Evolutionary conservation across 2,113 vertebrate species (phyloP), one percentile per base, ranked within the genome.

Genomic region (Vidua macroura): DNA sequence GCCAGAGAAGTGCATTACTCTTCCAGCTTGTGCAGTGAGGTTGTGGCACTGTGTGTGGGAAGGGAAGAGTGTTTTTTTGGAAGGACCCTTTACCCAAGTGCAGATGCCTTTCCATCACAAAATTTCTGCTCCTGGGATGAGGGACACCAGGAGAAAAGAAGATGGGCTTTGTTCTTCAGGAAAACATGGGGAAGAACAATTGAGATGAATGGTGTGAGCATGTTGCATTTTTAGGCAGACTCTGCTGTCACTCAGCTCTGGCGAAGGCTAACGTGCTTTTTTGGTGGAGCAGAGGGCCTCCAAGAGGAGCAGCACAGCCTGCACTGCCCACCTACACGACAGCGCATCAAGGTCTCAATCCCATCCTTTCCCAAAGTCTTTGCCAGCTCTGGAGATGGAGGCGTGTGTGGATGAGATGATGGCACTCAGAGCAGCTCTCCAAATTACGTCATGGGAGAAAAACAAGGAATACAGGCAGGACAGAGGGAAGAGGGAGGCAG

Each of bases 1-100:
- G 88, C 76, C 92, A 88, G 75, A 68, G 80, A 91, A 95, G 90
- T 39, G 64, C 64, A 70, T 88, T 93, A 78, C 24, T 23, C 73
- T 90, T 94, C 80, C 79, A 96, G 60, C 72, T 83, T 90, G 66
- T 78, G 56, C 72, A 77, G 60, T n/a, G 44, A 39, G 76, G 52
- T 52, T 74, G 51, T 67, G 52, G 33, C 68, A 77, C 52, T 0
- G 1, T 67, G 72, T 88, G 79, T 84, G 68, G 80, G 80, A 90
- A 93, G 78, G 48, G 22, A 95, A 64, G 43, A 89, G 33, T 18
- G 5, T 15, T 66, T 84, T 95, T 95, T 90, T 94, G 77, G 83
- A 88, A 88, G 52, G n/a, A 68, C 91, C 80, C 52, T 84, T 86
- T 88, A 51, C 24, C 24, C 39, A 51, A 73, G 24, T 83, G 56